A percentile compares a stretch with the other conserved stretches of the same genome.
phyloP scores from a whole-genome alignment of 2,797 vertebrate species.

The Falco cherrug region DNA sequence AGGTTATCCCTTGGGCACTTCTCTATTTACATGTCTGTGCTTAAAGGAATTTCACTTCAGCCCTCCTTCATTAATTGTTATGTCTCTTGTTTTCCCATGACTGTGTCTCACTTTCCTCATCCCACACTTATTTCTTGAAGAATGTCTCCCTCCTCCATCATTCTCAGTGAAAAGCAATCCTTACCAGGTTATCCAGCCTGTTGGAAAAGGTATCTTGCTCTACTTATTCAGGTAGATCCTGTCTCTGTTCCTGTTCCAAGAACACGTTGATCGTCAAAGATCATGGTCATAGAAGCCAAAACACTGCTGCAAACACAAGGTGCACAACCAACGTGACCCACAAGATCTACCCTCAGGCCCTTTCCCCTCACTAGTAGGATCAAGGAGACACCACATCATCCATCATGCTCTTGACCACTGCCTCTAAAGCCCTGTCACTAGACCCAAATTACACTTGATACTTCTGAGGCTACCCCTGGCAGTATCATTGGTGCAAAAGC shows the following conservation, averaged over 20 bases:
- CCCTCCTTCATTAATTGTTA: not conserved
- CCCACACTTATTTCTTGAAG: not conserved
- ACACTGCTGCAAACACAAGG: not conserved
- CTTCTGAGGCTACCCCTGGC: not conserved
- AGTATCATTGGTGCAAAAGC: not conserved
- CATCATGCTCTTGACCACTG: not conserved
- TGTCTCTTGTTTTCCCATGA: not conserved
- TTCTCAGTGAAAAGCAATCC: not conserved
- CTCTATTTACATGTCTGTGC: not conserved
- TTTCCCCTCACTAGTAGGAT: not conserved
- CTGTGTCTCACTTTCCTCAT: not conserved
- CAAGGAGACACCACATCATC: not conserved
- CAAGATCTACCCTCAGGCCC: not conserved
- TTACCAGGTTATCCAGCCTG: not conserved
- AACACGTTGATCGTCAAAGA: not conserved
- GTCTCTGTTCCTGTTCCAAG: not conserved
- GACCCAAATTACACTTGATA: not conserved
- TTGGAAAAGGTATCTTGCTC: not conserved
- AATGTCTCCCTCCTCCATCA: not conserved
- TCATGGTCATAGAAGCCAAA: not conserved
- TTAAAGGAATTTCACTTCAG: not conserved
- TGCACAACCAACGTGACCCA: not conserved
- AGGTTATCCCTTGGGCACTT: not conserved
- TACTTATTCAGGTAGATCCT: not conserved
- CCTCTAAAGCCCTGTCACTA: not conserved